phyloP scores from a whole-genome alignment of 2,113 vertebrate genomes.

The Oreochromis tanganicae region DNA sequence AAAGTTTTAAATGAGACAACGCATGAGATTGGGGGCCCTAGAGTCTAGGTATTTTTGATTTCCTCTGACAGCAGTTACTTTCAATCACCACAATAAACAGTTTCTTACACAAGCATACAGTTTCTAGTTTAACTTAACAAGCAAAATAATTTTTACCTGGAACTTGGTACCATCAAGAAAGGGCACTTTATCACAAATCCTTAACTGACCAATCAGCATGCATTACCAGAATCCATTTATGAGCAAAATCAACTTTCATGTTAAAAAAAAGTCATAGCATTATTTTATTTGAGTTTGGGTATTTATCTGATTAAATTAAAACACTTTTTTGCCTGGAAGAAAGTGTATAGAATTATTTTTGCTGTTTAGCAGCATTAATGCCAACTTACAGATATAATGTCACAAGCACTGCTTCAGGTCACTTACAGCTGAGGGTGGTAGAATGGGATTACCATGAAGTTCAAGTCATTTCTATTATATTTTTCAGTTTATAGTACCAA shows the following conservation, averaged over 20 bases:
- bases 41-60: not conserved
- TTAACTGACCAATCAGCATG: not conserved
- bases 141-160: not conserved
- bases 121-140: not conserved
- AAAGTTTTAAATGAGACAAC: not conserved
- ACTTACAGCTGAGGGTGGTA: not conserved
- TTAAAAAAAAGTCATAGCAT: not conserved
- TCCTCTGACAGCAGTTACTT: not conserved
- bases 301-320: not conserved
- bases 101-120: not conserved
- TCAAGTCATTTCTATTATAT: not conserved
- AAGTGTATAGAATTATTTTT: not conserved
- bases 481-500: not conserved
- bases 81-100: not conserved
- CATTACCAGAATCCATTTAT: not conserved
- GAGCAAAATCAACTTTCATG: accelerated
- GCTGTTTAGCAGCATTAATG: not conserved
- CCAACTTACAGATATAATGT: not conserved
- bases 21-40: not conserved
- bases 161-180: not conserved
- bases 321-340: not conserved
- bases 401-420: not conserved
- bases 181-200: not conserved
- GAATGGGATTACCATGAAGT: not conserved
- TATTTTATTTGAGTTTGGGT: not conserved